Percentiles rank a stretch among this genome's conserved stretches.
These are phyloP conservation scores for Disparrhopalites patrizii DNA, from an alignment of 2,888 invertebrate genomes.

Conservation along the genomic window DNA sequence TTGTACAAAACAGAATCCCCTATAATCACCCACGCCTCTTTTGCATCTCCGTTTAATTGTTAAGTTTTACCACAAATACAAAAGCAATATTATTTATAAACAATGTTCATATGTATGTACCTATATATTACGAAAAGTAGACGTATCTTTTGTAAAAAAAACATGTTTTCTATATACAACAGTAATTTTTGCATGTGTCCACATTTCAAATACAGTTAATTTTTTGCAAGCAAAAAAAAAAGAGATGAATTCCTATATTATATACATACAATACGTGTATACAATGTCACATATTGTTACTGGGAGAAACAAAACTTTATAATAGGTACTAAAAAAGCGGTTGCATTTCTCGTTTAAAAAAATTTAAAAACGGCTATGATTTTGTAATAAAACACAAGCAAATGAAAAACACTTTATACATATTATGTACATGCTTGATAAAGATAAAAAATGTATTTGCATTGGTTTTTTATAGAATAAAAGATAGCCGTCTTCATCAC, in stretches of 20 bases:
- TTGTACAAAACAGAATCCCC: not conserved
- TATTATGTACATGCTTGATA: no score
- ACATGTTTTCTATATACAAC: not conserved
- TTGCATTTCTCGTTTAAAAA: not conserved
- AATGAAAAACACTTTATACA: no score
- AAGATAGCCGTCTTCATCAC: no score
- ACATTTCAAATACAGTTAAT: not conserved
- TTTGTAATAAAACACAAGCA: no score
- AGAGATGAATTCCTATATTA: no score
- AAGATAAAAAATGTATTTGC: no score
- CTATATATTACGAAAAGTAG: not conserved
- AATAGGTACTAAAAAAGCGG: not conserved
- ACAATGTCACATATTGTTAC: not conserved
- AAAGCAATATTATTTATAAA: not conserved
- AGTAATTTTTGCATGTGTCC: not conserved
- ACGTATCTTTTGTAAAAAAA: not conserved
- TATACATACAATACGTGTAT: not conserved
- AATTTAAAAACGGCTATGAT: no score
- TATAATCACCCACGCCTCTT: not conserved
- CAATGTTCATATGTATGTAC: no score
- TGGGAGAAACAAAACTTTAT: no score
- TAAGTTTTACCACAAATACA: not conserved
- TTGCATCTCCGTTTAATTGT: not conserved
- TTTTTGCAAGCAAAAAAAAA: not conserved
- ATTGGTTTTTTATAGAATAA: no score